phyloP scores from a whole-genome alignment of 2,888 invertebrate genomes.

The Caenorhabditis sp. region DNA sequence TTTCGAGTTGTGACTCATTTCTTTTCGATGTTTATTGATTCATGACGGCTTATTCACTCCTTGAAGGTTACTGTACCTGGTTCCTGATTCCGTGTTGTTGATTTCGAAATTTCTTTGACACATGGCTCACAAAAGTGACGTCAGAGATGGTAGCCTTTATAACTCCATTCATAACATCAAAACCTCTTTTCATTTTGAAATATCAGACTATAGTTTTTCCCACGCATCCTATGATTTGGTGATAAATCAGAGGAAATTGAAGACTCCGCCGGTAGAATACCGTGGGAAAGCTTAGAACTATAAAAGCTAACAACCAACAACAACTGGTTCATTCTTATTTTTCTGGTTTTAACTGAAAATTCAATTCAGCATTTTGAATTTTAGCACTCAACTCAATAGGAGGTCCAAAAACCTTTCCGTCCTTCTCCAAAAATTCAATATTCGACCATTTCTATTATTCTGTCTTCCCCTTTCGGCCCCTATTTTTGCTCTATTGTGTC shows the following conservation, averaged over 20 bases:
- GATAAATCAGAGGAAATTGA: constrained; percentile 22
- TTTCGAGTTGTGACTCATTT: constrained; percentile 45
- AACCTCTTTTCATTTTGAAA: constrained; percentile 3
- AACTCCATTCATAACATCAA: constrained; percentile 1
- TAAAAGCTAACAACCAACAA: constrained; percentile 24
- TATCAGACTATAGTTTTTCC: constrained; percentile 31
- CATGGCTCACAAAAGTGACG: constrained; percentile 38
- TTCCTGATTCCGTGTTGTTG: background rate
- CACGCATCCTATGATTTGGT: constrained; percentile 50
- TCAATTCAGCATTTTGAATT: too few relatives aligned
- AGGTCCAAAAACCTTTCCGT: too few relatives aligned
- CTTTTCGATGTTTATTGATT: constrained; percentile 54
- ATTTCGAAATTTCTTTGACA: constrained; percentile 32
- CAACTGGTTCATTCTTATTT: constrained; percentile 20
- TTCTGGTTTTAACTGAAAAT: background rate
- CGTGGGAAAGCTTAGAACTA: constrained; percentile 34
- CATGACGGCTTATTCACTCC: constrained; percentile 18
- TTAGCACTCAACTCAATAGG: too few relatives aligned
- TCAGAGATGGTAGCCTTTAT: constrained; percentile 23
- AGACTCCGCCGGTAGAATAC: background rate
- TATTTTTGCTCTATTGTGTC: constrained; percentile 20
- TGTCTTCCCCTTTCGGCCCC: background rate
- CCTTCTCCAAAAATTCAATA: constrained; percentile 32
- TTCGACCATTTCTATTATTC: constrained; percentile 34
- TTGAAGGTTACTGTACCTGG: constrained; percentile 29